Evolutionary conservation across 2,113 vertebrate genomes (phyloP).

Genomic region (Rhea pennata): DNA sequence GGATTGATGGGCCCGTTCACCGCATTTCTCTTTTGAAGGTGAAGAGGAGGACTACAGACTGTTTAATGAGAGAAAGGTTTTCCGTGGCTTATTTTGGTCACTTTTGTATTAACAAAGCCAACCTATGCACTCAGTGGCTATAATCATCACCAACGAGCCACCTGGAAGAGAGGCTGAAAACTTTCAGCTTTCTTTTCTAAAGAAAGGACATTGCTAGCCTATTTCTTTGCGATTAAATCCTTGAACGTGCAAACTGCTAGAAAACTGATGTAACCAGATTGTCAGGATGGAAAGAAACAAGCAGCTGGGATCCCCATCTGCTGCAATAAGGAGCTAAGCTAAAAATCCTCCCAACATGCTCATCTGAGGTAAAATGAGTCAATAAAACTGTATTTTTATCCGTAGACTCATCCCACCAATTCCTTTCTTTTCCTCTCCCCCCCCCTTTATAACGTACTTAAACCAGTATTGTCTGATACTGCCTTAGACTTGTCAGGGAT

Average conservation of each 20-base stretch:
- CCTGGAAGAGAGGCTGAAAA: not conserved
- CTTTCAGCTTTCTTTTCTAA: conserved; percentile 15
- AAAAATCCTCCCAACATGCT: conserved; percentile 43
- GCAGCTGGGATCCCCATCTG: conserved; percentile 72
- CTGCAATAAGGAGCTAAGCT: conserved; percentile 54
- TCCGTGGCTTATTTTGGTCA: not conserved
- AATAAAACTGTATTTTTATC: conserved; percentile 39
- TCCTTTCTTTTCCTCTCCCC: not conserved
- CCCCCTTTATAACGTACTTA: not conserved
- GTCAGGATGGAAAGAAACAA: conserved; percentile 57
- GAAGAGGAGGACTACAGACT: not conserved
- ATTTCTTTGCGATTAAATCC: conserved; percentile 53
- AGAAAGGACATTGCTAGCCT: conserved; percentile 27
- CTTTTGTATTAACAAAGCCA: not conserved
- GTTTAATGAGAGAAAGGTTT: not conserved
- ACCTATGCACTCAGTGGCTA: not conserved
- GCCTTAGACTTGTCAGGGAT: not conserved
- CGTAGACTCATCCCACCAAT: not conserved
- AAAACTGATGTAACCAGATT: conserved; percentile 70
- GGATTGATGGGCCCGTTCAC: not conserved
- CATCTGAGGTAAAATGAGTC: conserved; percentile 53
- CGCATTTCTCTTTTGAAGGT: not conserved
- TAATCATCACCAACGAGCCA: not conserved
- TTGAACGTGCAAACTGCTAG: conserved; percentile 14
- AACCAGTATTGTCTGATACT: not conserved